These are phyloP conservation scores for Lordiphosa fenestrarum DNA, from an alignment of 2,888 invertebrate genomes.

Conservation along the genomic window DNA sequence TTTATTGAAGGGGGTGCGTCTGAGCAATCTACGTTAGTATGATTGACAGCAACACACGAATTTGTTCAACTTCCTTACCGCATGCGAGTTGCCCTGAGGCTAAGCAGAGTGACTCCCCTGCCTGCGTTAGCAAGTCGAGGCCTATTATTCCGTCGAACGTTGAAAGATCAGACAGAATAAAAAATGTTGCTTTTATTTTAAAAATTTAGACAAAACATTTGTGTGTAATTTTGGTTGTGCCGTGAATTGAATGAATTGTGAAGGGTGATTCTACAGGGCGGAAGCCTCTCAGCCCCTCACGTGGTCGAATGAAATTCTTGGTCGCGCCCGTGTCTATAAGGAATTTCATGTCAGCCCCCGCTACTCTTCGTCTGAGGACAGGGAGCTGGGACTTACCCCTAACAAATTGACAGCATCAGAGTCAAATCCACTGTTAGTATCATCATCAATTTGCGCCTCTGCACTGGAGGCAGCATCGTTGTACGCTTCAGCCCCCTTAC, in stretches of 20 bases:
- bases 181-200: too few relatives aligned
- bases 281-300: too few relatives aligned
- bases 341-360: conserved; percentile 16
- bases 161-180: too few relatives aligned
- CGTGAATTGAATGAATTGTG: too few relatives aligned
- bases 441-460: neutral
- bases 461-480: neutral
- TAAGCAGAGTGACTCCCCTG: conserved; percentile 5
- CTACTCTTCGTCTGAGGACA: conserved; percentile 23
- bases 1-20: conserved; percentile 3
- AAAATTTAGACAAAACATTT: too few relatives aligned
- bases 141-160: too few relatives aligned
- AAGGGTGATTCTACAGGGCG: too few relatives aligned
- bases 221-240: too few relatives aligned
- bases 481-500: conserved; percentile 3
- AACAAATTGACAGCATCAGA: conserved; percentile 9
- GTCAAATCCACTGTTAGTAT: neutral
- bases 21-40: conserved; percentile 7
- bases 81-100: conserved; percentile 1
- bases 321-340: conserved; percentile 11
- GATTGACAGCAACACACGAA: conserved; percentile 1
- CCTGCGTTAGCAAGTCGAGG: too few relatives aligned
- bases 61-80: conserved; percentile 1
- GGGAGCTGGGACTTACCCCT: conserved; percentile 20
- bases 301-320: too few relatives aligned